Percentiles rank a stretch among this genome's conserved stretches.
Evolutionary conservation across 2,797 vertebrate species (phyloP).

Genomic region (Anas flavirostris): DNA sequence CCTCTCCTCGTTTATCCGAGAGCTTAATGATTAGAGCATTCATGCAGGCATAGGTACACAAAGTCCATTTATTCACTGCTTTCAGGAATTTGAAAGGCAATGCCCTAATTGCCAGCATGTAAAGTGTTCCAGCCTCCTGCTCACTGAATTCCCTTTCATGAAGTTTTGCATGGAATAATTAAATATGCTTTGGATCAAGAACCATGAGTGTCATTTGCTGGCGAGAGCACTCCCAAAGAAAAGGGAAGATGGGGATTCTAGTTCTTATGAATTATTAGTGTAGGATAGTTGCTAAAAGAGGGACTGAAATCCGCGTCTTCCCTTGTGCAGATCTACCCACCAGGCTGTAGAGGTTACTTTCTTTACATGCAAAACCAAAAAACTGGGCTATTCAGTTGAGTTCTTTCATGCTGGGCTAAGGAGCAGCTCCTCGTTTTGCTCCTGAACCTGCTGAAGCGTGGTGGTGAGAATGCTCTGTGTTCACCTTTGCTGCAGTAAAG

Average conservation of each 20-base stretch:
- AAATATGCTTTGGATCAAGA: background rate
- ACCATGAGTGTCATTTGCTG: background rate
- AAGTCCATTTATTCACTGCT: constrained; percentile 17
- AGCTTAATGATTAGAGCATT: constrained; percentile 23
- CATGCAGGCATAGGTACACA: background rate
- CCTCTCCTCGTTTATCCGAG: background rate
- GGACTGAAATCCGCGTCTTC: background rate
- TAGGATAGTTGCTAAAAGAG: background rate
- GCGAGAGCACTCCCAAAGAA: background rate
- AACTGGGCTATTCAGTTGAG: rapidly evolving
- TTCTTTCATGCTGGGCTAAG: background rate
- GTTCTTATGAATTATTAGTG: background rate
- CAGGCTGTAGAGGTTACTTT: background rate
- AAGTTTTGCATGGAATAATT: background rate
- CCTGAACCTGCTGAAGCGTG: background rate
- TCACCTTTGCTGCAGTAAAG: background rate
- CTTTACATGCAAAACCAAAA: background rate
- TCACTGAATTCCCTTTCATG: background rate
- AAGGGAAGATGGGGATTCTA: background rate
- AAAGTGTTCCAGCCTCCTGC: background rate
- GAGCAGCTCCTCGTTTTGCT: background rate
- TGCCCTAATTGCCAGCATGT: background rate
- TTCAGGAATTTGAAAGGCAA: background rate
- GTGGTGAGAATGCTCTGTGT: background rate
- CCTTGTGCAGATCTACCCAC: background rate